Base-by-base conservation (phyloP, 2,888 invertebrate species). In the Drosophila longiperda region DNA sequence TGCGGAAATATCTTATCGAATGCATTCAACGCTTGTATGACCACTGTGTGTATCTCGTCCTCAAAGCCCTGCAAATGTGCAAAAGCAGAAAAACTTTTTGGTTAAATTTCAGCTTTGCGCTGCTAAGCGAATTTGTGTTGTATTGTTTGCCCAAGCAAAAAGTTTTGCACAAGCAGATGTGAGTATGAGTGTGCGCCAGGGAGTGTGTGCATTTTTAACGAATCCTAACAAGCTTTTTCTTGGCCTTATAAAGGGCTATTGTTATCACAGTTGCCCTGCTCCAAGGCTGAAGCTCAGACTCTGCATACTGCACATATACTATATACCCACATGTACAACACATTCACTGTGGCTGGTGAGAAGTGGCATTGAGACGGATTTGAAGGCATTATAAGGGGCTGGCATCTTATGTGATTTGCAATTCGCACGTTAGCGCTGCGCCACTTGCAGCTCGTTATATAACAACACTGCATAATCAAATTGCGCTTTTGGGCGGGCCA, bases 31-130 rank as follows among this genome's bases (percentile, higher is more conserved):
- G 93, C 92, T 86, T 93, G 93, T 90, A 93, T 93, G 83, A 93
- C 92, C 87, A 93, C 93, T 72, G 93, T 93, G 83, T 93, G 93
- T 79, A 93, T 93, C 71, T 93, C 93, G 83, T 93, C 93, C 82
- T 91, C 92, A 65, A 93, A 89, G 73, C 93, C 93, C 93, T 93
- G 80, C 62, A 90, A 82, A 73, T 67, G 69, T 66, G 69, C 54
- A 55, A 67, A 57, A 45, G 57, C 55, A 61, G 54, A 54, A 73
- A 59, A 55, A 78, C 63, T 85, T 85, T 82, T 87, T 49, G 54
- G 59, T 69, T 76, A 79, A 83, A 85, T 86, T 80, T 88, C 87
- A 66, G 70, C 68, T 71, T 72, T 76, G 71, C 66, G 68, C 71
- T 78, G 73, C 80, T 88, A 88, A 90, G 80, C 85, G 90, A 90